Evolutionary conservation across 1,140 invertebrate genomes (phyloP).

Genomic region (Atta colombica): DNA sequence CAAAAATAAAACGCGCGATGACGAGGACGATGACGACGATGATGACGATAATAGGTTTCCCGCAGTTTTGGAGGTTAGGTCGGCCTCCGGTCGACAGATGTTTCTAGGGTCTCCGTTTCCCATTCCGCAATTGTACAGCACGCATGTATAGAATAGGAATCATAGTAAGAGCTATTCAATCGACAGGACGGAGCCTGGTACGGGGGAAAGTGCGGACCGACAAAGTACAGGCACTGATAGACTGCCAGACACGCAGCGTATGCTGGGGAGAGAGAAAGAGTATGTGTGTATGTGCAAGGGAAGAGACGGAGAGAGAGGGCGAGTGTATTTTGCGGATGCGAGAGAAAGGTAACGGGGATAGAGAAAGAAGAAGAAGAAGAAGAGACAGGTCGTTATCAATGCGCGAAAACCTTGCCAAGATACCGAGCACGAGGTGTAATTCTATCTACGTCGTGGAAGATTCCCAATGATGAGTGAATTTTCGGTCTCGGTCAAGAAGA

Average conservation of each 20-base stretch:
- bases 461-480: slow-evolving; percentile 35
- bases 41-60: slow-evolving; percentile 1
- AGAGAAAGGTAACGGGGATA: slow-evolving; percentile 3
- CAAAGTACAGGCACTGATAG: slow-evolving; percentile 32
- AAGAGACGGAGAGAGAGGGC: background rate
- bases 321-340: slow-evolving; percentile 31
- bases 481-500: background rate
- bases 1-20: slow-evolving; percentile 38
- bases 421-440: slow-evolving; percentile 7
- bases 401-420: slow-evolving; percentile 27
- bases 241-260: slow-evolving; percentile 18
- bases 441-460: slow-evolving; percentile 45
- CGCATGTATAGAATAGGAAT: slow-evolving; percentile 2
- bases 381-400: slow-evolving; percentile 53
- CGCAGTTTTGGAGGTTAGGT: slow-evolving; percentile 68
- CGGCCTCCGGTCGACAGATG: slow-evolving; percentile 64
- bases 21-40: slow-evolving; percentile 31
- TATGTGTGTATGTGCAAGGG: background rate
- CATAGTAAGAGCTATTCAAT: slow-evolving; percentile 27
- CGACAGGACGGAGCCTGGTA: slow-evolving; percentile 15
- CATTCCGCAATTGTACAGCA: background rate
- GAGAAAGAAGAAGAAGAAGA: slow-evolving; percentile 11
- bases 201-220: slow-evolving; percentile 56
- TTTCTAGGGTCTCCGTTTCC: slow-evolving; percentile 26
- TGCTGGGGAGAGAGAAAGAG: background rate